Evolutionary conservation across 2,113 vertebrate species (phyloP).

Genomic region (Macroglossus sobrinus): DNA sequence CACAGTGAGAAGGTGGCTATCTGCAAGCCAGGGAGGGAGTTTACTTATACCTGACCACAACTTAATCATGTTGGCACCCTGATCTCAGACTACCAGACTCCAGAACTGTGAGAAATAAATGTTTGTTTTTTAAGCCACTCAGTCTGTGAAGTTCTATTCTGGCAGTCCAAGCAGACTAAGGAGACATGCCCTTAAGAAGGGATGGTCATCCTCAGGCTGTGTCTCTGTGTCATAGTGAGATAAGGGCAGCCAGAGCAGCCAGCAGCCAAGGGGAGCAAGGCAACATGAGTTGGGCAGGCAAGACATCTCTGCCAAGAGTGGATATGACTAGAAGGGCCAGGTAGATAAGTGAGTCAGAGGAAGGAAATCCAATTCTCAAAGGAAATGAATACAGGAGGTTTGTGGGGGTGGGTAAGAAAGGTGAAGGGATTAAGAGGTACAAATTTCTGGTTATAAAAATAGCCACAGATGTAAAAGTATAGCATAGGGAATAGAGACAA

Average conservation of each 20-base stretch:
- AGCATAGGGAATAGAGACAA: not conserved
- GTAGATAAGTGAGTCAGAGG: not conserved
- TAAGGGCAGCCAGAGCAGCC: not conserved
- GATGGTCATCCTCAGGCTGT: not conserved
- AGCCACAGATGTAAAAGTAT: not conserved
- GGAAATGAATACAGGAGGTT: not conserved
- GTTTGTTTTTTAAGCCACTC: not conserved
- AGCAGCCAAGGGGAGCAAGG: not conserved
- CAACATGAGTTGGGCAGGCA: not conserved
- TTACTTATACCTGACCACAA: not conserved
- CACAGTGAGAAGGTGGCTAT: not conserved
- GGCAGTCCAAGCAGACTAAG: not conserved
- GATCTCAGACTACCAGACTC: not conserved
- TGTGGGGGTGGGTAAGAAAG: not conserved
- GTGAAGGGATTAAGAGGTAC: not conserved
- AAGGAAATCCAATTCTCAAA: not conserved
- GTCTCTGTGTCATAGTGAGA: not conserved
- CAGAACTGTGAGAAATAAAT: not conserved
- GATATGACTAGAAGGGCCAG: not conserved
- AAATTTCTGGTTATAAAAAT: not conserved
- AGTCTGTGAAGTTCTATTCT: not conserved
- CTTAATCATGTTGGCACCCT: not conserved
- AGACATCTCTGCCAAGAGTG: not conserved
- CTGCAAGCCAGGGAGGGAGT: not conserved
- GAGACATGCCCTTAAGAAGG: not conserved